A percentile compares a stretch with the other conserved stretches of the same genome.
phyloP scores from a whole-genome alignment of 2,797 vertebrate genomes.

The Peromyscus aztecus region DNA sequence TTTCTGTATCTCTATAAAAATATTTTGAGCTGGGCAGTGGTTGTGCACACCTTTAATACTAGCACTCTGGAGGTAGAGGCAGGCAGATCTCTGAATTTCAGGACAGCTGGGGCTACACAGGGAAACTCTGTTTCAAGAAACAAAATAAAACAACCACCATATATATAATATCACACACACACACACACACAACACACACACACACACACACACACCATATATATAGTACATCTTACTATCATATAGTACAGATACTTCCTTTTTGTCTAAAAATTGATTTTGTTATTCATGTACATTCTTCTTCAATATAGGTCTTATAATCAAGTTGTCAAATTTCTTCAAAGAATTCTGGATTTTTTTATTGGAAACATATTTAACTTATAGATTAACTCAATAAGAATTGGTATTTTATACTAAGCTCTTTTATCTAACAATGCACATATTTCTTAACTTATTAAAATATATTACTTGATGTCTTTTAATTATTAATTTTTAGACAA shows the following conservation, averaged over 20 bases:
- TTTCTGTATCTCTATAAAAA: background rate
- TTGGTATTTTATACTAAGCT: slow-evolving; percentile 30
- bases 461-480: background rate
- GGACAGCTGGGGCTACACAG: too few species aligned
- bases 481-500: slow-evolving; percentile 4
- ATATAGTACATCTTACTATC: slow-evolving; percentile 4
- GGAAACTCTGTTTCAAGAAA: too few species aligned
- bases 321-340: slow-evolving; percentile 30
- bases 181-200: too few species aligned
- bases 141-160: too few species aligned
- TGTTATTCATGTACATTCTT: slow-evolving; percentile 9
- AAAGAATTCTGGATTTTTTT: slow-evolving; percentile 20
- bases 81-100: background rate
- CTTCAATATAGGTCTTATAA: slow-evolving; percentile 7
- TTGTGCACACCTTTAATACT: background rate
- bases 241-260: background rate
- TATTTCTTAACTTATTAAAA: background rate
- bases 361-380: slow-evolving; percentile 36
- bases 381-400: slow-evolving; percentile 24
- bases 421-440: background rate
- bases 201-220: too few species aligned
- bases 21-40: background rate
- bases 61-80: background rate
- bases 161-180: too few species aligned
- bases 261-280: slow-evolving; percentile 41